phyloP scores from a whole-genome alignment of 2,113 vertebrate species.

The Scophthalmus maximus region DNA sequence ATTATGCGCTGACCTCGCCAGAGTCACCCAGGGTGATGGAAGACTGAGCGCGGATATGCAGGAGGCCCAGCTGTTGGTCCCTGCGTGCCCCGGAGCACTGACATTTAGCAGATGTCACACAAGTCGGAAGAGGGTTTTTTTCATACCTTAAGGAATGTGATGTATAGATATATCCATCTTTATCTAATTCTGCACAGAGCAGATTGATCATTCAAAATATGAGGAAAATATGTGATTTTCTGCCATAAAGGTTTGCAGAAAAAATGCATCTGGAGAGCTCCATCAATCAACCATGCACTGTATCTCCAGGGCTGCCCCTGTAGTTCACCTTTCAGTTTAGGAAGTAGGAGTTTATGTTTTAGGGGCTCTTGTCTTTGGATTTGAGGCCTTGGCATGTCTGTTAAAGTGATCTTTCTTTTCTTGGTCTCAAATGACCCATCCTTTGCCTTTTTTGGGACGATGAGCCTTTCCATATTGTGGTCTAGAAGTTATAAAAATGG shows the following conservation, averaged over 20 bases:
- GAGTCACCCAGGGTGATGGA: constrained; percentile 62
- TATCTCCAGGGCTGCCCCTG: not conserved
- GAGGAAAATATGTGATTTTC: not conserved
- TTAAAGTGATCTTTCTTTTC: constrained; percentile 26
- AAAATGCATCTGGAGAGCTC: too few species aligned
- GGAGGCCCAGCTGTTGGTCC: constrained; percentile 67
- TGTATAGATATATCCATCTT: not conserved
- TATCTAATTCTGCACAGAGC: not conserved
- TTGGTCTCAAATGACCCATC: not conserved
- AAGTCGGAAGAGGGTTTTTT: not conserved
- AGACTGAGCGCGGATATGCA: constrained; percentile 48
- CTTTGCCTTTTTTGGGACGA: constrained; percentile 25
- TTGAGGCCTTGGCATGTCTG: constrained; percentile 5
- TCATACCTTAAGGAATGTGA: constrained; percentile 15
- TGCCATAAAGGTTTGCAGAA: not conserved
- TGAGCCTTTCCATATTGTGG: not conserved
- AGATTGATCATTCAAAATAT: not conserved
- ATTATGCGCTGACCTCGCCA: constrained; percentile 41
- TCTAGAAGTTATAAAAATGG: not conserved
- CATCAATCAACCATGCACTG: not conserved
- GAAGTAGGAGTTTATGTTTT: not conserved
- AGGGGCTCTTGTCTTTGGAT: not conserved
- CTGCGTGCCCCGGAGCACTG: constrained; percentile 24
- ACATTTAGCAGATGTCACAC: constrained; percentile 62
- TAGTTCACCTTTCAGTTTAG: not conserved